Conservation (phyloP, 2,797 vertebrate genomes). For the Psittacula derbiana region DNA sequence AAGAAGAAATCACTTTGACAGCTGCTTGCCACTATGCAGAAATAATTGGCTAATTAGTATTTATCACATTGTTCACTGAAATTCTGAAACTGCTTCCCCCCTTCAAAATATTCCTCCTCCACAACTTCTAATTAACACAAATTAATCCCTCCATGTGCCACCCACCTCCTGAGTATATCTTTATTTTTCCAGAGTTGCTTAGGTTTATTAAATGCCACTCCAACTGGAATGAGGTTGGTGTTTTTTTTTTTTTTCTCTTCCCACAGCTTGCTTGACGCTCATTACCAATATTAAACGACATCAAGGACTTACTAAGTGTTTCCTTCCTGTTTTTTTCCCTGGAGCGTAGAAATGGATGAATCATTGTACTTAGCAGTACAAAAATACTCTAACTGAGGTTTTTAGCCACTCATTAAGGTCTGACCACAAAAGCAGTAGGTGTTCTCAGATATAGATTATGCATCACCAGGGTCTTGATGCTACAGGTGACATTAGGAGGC, state of each 20-base stretch:
- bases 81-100: slow-evolving; percentile 18
- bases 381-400: slow-evolving; percentile 24
- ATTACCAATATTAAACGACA: not conserved
- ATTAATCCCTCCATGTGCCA: slow-evolving; percentile 50
- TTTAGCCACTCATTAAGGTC: slow-evolving; percentile 2
- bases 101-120: slow-evolving; percentile 55
- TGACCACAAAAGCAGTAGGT: not conserved
- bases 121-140: slow-evolving; percentile 46
- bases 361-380: slow-evolving; percentile 30
- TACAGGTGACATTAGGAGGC: not conserved
- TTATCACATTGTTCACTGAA: slow-evolving; percentile 50
- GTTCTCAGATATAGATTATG: not conserved
- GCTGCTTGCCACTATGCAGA: not conserved
- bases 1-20: slow-evolving; percentile 30
- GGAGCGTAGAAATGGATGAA: slow-evolving; percentile 21
- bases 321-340: slow-evolving; percentile 47
- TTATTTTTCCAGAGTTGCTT: slow-evolving; percentile 23
- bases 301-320: slow-evolving; percentile 12
- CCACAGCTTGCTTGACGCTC: slow-evolving; percentile 32
- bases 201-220: slow-evolving; percentile 49
- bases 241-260: slow-evolving; percentile 5
- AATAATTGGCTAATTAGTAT: slow-evolving; percentile 60
- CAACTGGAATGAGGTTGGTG: slow-evolving; percentile 10
- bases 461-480: not conserved
- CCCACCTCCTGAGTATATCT: slow-evolving; percentile 19